These are phyloP conservation scores for Elymnias hypermnestra DNA, from an alignment of 1,140 invertebrate species.

Conservation along the genomic window DNA sequence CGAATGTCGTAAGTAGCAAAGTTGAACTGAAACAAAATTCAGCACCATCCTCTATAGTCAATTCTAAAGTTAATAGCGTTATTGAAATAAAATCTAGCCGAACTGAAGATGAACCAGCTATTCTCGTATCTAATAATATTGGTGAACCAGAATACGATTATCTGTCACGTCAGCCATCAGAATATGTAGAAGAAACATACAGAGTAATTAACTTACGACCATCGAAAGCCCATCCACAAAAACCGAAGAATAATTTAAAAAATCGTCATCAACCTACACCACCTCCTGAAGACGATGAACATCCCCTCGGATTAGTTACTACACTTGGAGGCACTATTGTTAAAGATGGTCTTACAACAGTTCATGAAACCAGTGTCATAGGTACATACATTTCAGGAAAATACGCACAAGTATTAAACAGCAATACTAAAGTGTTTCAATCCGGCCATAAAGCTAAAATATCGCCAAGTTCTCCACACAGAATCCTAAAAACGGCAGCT, in stretches of 20 bases:
- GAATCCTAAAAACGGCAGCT: conserved; percentile 85
- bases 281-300: conserved; percentile 74
- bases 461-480: conserved; percentile 79
- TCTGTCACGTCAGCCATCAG: conserved; percentile 86
- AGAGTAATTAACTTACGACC: conserved; percentile 76
- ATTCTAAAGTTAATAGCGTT: conserved; percentile 66
- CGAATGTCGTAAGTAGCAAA: conserved; percentile 61
- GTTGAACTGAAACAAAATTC: conserved; percentile 74
- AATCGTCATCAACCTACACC: conserved; percentile 63
- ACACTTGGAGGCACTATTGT: conserved; percentile 89
- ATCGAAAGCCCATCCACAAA: conserved; percentile 64
- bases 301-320: conserved; percentile 87
- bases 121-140: conserved; percentile 80
- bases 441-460: conserved; percentile 76
- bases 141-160: conserved; percentile 89
- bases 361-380: conserved; percentile 91
- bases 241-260: conserved; percentile 63
- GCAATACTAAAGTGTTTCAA: conserved; percentile 80
- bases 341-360: conserved; percentile 88
- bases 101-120: conserved; percentile 66
- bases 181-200: conserved; percentile 87
- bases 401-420: conserved; percentile 89
- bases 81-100: conserved; percentile 73
- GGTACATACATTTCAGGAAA: conserved; percentile 92
- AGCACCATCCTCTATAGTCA: conserved; percentile 36